Base-by-base conservation (phyloP, 2,888 invertebrate genomes). In the Julus scandinavius region DNA sequence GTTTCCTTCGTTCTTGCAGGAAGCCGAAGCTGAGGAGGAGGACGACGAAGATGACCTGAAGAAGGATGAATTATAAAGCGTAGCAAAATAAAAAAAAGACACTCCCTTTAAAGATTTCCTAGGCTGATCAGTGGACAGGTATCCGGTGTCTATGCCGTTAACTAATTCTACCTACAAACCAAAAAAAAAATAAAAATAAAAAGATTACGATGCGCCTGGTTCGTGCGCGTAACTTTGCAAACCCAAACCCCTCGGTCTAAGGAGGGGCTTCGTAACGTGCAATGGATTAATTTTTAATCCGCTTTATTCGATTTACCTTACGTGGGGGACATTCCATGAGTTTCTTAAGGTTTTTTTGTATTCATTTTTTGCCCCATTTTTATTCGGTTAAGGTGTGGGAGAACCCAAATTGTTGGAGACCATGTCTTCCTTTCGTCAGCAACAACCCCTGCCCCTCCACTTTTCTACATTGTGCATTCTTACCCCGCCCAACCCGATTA, bases 41-140 rank as follows among this genome's bases (percentile, higher is more conserved):
- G 96, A 96, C 91, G 96, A 96, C 89, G 96, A 96, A 87, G 96
- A 95, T 91, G 93, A 94, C 91, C 95, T 95, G 90, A 93, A 94
- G 91, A 96, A 95, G 92, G 96, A 96, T 92, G 96, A 96, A 93
- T 94, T 96, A 94, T 96, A 96, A 95, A 89, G 41, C 58, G 87
- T 58, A 41, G 87, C 40, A 29, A 29, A 15, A 7, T n/a, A 86
- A 50, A 17, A 13, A 54, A 45, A 54, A 20, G 15, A 85, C 5
- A 41, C 49, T 50, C 86, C 49, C 49, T 41, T 29, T 49, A n/a
- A 85, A 50, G 49, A 54, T 86, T 86, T 50, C 41, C 49, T 86
- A 50, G 86, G 86, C 49, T 86, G 54, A 86, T 45, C 49, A 86
- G 45, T 20, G 54, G 86, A 86, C 86, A 86, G 49, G 54, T 86